Base-by-base conservation (phyloP, 2,797 vertebrate species). In the Eleutherodactylus coqui region DNA sequence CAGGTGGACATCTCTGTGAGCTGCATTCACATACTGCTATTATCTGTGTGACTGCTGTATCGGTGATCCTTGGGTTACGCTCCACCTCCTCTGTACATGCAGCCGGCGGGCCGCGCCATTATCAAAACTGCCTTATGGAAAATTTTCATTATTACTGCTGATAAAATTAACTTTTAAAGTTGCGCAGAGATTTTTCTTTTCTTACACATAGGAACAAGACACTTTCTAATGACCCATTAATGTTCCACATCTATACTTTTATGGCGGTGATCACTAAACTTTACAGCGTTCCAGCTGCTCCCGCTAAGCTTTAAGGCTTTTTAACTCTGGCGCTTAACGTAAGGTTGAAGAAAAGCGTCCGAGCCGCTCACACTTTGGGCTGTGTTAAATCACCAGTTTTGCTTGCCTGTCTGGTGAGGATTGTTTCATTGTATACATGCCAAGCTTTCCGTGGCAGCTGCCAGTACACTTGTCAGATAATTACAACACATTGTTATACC, bases 201-300 rank as follows among this genome's bases (percentile, higher is more conserved):
- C 14, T 27, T 67, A 79, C 41, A 79, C 75, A 84, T 73, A 51
- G 6, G 49, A 83, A 51, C 51, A 34, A 87, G 75, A 75, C 73
- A 45, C 79, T 87, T 83, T 49, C 64, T 73, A 79, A 84, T 73
- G 75, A 75, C 64, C 62, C 75, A 73, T 87, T 87, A 83, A 87
- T 79, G 79, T 79, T 53, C 75, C 45, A 72, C 75, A 79, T 79
- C 75, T 83, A 62, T 79, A 83, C 80, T 87, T 79, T 84, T 84
- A 79, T 79, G 55, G 75, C 53, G 38, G 75, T 60, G 73, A 79
- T 79, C 64, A 73, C 75, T 83, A 84, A 87, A 84, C 53, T 83
- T 87, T 84, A 73, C 75, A n/a, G 64, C 75, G 24, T 34, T 73
- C 81, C 75, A 79, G 81, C 75, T 83, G 81, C 79, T 87, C 73